Conservation (phyloP, 1,140 invertebrate species). For the Pinna nobilis region DNA sequence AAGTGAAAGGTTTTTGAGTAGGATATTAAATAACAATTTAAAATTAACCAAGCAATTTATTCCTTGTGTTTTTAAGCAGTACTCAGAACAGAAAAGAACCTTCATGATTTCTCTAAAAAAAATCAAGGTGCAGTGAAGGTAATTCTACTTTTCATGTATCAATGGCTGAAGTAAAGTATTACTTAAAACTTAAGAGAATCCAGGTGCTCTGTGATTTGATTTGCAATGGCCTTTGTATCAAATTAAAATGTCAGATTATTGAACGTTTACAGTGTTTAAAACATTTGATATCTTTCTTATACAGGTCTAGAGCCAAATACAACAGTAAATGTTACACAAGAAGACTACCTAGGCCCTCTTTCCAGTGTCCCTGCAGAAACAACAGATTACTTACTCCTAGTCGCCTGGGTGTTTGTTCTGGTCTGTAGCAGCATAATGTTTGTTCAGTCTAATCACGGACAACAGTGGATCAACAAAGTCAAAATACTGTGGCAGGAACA, state of each 20-base stretch:
- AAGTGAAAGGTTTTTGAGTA: too few species aligned
- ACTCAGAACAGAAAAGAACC: too few species aligned
- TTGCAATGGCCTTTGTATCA: neutral
- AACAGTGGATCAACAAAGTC: conserved; percentile 87
- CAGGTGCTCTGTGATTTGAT: neutral
- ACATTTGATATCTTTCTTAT: conserved; percentile 11
- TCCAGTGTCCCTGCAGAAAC: conserved; percentile 82
- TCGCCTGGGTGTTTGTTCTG: conserved; percentile 91
- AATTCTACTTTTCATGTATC: too few species aligned
- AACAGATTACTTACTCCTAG: conserved; percentile 87
- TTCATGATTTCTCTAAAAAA: too few species aligned
- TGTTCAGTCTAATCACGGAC: conserved; percentile 86
- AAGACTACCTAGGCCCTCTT: conserved; percentile 87
- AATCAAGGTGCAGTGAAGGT: too few species aligned
- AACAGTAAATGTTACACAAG: conserved; percentile 83
- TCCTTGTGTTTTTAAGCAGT: too few species aligned
- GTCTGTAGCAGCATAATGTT: conserved; percentile 86
- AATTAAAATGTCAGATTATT: neutral
- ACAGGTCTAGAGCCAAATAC: conserved; percentile 80
- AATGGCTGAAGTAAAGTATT: too few species aligned
- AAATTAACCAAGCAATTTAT: too few species aligned
- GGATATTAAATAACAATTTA: too few species aligned
- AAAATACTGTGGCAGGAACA: conserved; percentile 83
- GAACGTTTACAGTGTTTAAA: neutral
- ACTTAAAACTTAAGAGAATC: neutral